A percentile compares a stretch with the other conserved stretches of the same genome.
Conservation (phyloP, 2,888 invertebrate species). For the Lissocephala sabroskyi region DNA sequence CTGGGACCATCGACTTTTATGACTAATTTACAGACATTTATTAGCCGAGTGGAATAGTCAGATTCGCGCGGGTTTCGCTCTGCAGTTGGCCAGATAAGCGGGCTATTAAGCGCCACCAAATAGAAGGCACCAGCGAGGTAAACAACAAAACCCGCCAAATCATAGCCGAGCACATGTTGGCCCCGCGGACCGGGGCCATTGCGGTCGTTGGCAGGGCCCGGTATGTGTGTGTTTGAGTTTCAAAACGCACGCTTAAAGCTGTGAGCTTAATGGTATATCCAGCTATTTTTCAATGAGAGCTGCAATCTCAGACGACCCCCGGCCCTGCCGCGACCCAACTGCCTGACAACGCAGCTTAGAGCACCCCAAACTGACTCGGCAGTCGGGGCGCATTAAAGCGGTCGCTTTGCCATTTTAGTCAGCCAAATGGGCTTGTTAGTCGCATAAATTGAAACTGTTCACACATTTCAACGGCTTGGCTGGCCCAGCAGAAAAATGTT, state of each 20-base stretch:
- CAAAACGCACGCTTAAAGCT: slow-evolving; percentile 38
- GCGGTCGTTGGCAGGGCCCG: slow-evolving; percentile 19
- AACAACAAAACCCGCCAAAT: too few species aligned
- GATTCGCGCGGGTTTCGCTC: slow-evolving; percentile 14
- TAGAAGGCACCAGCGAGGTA: too few species aligned
- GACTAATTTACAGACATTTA: slow-evolving; percentile 64
- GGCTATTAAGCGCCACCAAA: background rate
- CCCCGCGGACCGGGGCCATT: slow-evolving; percentile 50
- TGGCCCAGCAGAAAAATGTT: too few species aligned
- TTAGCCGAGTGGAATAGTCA: slow-evolving; percentile 32
- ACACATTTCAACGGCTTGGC: too few species aligned
- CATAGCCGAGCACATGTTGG: slow-evolving; percentile 24
- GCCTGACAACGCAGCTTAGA: too few species aligned
- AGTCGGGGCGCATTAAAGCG: slow-evolving; percentile 1
- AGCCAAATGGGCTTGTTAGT: slow-evolving; percentile 42
- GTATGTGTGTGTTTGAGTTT: slow-evolving; percentile 13
- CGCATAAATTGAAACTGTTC: slow-evolving; percentile 33
- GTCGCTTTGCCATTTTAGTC: slow-evolving; percentile 9
- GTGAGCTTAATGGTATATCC: slow-evolving; percentile 47
- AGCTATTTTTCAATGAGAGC: slow-evolving; percentile 45
- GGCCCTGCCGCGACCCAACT: too few species aligned
- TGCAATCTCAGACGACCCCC: slow-evolving; percentile 26
- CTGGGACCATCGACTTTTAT: slow-evolving; percentile 32
- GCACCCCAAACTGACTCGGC: too few species aligned
- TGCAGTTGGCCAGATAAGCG: slow-evolving; percentile 54